phyloP scores from a whole-genome alignment of 2,113 vertebrate species.

The Dolichallabes microphthalmus region DNA sequence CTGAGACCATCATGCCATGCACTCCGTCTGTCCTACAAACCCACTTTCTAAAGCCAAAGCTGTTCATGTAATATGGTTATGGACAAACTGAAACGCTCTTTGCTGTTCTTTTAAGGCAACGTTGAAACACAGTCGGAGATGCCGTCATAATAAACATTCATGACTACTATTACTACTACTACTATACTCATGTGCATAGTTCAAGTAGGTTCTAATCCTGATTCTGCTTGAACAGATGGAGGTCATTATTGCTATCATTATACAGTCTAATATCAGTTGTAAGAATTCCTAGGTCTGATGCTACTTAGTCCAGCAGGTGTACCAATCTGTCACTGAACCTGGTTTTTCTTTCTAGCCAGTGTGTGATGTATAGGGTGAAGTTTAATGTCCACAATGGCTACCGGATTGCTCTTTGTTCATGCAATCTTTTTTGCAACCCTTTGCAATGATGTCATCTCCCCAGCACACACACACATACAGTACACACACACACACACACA shows the following conservation, averaged over 20 bases:
- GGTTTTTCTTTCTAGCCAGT: not conserved
- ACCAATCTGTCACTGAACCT: not conserved
- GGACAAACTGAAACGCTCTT: conserved; percentile 57
- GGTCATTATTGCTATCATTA: not conserved
- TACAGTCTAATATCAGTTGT: not conserved
- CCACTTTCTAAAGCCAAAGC: conserved; percentile 75
- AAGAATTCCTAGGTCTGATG: not conserved
- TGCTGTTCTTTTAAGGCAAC: conserved; percentile 29
- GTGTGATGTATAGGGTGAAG: not conserved
- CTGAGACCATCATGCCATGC: conserved; percentile 45
- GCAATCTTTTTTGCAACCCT: not conserved
- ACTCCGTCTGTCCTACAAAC: conserved; percentile 67
- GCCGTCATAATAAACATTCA: not conserved
- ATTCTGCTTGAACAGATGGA: not conserved
- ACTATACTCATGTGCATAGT: not conserved
- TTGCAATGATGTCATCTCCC: not conserved
- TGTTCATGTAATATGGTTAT: conserved; percentile 59
- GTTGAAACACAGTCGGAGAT: not conserved
- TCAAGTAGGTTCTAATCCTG: not conserved
- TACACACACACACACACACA: too few species aligned
- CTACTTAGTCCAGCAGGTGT: not conserved
- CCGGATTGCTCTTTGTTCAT: not conserved
- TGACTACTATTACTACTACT: not conserved
- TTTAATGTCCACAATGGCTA: not conserved
- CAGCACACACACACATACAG: not conserved